Evolutionary conservation across 2,113 vertebrate genomes (phyloP), one percentile per base, ranked within the genome.

Genomic region (Marmota flaviventris): DNA sequence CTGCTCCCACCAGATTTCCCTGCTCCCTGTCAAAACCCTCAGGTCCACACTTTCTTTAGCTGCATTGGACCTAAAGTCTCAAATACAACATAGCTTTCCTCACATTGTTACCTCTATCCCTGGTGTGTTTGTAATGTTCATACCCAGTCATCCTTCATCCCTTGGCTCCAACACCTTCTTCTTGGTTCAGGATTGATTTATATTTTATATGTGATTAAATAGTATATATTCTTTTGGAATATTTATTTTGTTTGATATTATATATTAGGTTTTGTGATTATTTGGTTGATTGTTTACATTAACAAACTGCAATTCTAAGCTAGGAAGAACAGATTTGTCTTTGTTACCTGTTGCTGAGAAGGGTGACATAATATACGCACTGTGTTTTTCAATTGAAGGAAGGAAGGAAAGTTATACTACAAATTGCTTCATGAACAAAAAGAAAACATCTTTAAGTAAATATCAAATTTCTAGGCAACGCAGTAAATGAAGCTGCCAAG

Each of bases 201-300:
- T 83, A 25, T 67, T 56, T 16, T 37, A 12, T 37, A 22, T 22
- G 1, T 29, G 25, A 20, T 92, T 32, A 78, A 10, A 27, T 53
- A 53, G 69, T 11, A 0, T 48, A 61, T 42, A 76, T 93, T 86
- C n/a, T 37, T 91, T 53, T 81, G 45, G 12, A 70, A 8, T 24
- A 51, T 8, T 88, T 77, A 61, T 87, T 96, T 91, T 39, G 39
- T 83, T 73, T 63, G 5, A 91, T 63, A 45, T 94, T 88, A 20
- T 22, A 67, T 61, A 34, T 69, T 85, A 8, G 53, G 63, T 51
- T 51, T 75, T 88, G 51, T 63, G 27, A 69, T 75, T 22, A 63
- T 89, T 93, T 89, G 39, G 48, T 89, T 61, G 42, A 7, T 12
- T 88, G n/a, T 76, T 63, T 87, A 51, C 24, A n/a, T 77, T 42